Percentiles rank a stretch among this genome's conserved stretches.
These are phyloP conservation scores for Lophotriccus pileatus DNA, from an alignment of 2,797 vertebrate species.

Conservation along the genomic window DNA sequence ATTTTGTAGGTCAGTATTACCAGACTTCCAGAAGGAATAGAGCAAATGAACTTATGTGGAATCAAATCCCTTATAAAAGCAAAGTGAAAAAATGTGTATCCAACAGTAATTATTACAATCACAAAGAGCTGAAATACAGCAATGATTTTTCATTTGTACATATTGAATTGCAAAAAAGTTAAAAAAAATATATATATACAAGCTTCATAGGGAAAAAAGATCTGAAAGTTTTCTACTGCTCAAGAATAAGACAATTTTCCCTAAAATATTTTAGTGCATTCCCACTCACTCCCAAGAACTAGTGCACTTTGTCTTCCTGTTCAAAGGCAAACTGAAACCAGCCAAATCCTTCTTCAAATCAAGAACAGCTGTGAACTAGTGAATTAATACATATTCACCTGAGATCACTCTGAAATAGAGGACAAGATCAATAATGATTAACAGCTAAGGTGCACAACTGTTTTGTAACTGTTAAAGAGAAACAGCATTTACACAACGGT, in stretches of 20 bases:
- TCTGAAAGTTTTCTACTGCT: neutral
- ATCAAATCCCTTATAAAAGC: neutral
- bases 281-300: neutral
- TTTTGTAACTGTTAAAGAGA: conserved; percentile 16
- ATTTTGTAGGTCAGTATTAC: neutral
- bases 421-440: neutral
- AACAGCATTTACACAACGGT: neutral
- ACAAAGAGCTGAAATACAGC: neutral
- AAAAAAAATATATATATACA: neutral
- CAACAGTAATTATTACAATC: neutral
- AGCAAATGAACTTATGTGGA: neutral
- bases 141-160: neutral
- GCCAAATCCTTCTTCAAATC: neutral
- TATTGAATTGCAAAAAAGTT: neutral
- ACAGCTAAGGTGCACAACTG: neutral
- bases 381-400: neutral
- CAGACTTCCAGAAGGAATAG: neutral
- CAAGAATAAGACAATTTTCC: neutral
- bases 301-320: neutral
- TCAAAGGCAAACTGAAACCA: neutral
- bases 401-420: neutral
- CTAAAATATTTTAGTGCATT: neutral
- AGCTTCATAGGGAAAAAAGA: neutral
- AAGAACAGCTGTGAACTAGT: neutral
- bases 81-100: neutral